phyloP scores from a whole-genome alignment of 2,797 vertebrate genomes.

The Carduelis carduelis region DNA sequence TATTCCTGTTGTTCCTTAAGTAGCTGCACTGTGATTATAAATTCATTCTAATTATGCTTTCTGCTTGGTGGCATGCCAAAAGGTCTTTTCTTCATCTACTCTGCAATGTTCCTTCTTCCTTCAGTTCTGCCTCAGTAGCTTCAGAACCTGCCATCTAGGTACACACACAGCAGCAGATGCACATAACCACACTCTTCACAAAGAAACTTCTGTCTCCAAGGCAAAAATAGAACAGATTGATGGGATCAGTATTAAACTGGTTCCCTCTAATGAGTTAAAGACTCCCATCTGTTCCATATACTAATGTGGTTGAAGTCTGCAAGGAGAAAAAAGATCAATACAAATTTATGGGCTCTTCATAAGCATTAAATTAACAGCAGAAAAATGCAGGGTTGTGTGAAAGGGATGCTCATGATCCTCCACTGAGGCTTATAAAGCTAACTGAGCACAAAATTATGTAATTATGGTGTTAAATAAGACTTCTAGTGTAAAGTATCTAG shows the following conservation, averaged over 20 bases:
- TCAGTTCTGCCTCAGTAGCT: slow-evolving; percentile 26
- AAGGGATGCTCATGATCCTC: background rate
- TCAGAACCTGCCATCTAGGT: slow-evolving; percentile 11
- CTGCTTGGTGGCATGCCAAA: slow-evolving; percentile 8
- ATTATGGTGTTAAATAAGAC: slow-evolving; percentile 54
- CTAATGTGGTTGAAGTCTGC: slow-evolving; percentile 23
- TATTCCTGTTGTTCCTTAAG: slow-evolving; percentile 33
- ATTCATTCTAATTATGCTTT: slow-evolving; percentile 27
- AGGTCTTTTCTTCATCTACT: background rate
- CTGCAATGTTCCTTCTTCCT: background rate
- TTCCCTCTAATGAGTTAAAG: slow-evolving; percentile 65
- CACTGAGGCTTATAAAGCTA: slow-evolving; percentile 48
- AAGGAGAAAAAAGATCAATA: slow-evolving; percentile 49
- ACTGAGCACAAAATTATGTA: slow-evolving; percentile 40
- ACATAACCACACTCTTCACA: slow-evolving; percentile 3
- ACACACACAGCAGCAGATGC: background rate
- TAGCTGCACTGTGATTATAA: slow-evolving; percentile 35
- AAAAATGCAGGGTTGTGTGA: background rate
- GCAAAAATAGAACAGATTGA: slow-evolving; percentile 64
- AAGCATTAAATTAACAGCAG: slow-evolving; percentile 53
- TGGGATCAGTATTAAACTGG: slow-evolving; percentile 50
- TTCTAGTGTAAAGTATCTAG: background rate
- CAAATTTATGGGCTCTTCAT: slow-evolving; percentile 61
- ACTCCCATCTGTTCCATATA: slow-evolving; percentile 61
- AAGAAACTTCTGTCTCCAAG: slow-evolving; percentile 21